phyloP scores from a whole-genome alignment of 1,140 invertebrate genomes.

The Sinonovacula constricta region DNA sequence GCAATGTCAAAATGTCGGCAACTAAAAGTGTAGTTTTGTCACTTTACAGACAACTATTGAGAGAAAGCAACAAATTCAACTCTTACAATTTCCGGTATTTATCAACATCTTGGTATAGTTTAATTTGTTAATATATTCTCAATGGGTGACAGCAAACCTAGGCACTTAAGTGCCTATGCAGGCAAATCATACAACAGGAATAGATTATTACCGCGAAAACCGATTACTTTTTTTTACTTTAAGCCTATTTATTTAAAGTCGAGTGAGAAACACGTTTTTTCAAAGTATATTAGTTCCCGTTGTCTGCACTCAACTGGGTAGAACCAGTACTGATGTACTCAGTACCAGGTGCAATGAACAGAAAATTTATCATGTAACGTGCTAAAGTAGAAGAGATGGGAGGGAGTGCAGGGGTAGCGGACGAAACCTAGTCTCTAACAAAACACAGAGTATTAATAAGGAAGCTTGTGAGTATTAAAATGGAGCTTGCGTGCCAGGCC shows the following conservation, averaged over 20 bases:
- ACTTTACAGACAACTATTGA: slow-evolving; percentile 66
- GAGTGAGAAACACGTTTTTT: not conserved
- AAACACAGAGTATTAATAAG: too few species aligned
- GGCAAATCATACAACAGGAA: not conserved
- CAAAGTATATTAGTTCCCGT: too few species aligned
- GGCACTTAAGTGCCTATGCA: not conserved
- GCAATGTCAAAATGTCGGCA: slow-evolving; percentile 57
- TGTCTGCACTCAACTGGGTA: too few species aligned
- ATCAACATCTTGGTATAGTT: not conserved
- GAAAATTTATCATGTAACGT: too few species aligned
- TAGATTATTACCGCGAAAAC: not conserved
- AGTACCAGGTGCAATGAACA: too few species aligned
- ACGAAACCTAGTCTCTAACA: too few species aligned
- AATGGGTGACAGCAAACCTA: not conserved
- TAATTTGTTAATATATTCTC: not conserved
- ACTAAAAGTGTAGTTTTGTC: slow-evolving; percentile 58
- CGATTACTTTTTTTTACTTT: not conserved
- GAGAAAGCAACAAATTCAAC: slow-evolving; percentile 67
- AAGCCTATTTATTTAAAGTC: not conserved
- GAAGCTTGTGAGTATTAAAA: too few species aligned
- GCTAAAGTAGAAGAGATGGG: too few species aligned
- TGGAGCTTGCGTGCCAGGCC: too few species aligned
- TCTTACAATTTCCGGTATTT: slow-evolving; percentile 74
- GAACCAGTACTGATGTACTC: too few species aligned
- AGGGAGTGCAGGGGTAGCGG: too few species aligned